Base-by-base conservation (phyloP, 2,113 vertebrate species). In the Tachuris rubrigastra region DNA sequence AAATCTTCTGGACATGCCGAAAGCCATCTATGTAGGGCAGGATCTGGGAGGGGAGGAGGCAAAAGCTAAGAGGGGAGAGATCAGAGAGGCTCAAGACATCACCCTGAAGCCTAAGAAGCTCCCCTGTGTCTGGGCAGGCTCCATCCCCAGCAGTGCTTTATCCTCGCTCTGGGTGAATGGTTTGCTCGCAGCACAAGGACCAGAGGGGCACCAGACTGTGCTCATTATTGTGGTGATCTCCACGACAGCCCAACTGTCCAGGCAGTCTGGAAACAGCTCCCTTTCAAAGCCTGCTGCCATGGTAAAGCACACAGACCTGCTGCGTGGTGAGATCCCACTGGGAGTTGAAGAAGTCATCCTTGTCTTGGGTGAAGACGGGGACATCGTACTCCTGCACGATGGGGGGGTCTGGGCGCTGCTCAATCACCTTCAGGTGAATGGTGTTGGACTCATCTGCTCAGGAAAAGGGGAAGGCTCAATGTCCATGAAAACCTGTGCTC, bases 271-370 rank as follows among this genome's bases (percentile, higher is more conserved):
- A 63, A 80, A 52, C 24, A 53, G 13, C 89, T 4, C 25, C 20
- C 4, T 0, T 28, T 68, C 52, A 37, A 77, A 49, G 25, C 0
- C 1, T 30, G 6, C 44, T 30, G 46, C 14, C 62, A 25, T 0
- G 0, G 3, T 20, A 8, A 37, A 76, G 58, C 41, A 50, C 31
- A 91, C 53, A 0, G 68, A 99, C 99, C 99, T 99, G 99, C 83
- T 99, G 99, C 1, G 99, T 99, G 79, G 99, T 99, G 92, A 99
- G 99, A 96, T 99, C 99, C 99, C 99, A 99, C 90, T 99, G 99
- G 39, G 98, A 98, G 96, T 98, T 99, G 94, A 98, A 98, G 77
- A 99, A 99, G 65, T 99, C 98, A 1, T 99, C 99, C 96, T 99
- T 99, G 95, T 99, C 98, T 84, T 99, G 98, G 31, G 98, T 99